These are phyloP conservation scores for Whitmania pigra DNA, from an alignment of 1,140 invertebrate genomes.

Conservation along the genomic window DNA sequence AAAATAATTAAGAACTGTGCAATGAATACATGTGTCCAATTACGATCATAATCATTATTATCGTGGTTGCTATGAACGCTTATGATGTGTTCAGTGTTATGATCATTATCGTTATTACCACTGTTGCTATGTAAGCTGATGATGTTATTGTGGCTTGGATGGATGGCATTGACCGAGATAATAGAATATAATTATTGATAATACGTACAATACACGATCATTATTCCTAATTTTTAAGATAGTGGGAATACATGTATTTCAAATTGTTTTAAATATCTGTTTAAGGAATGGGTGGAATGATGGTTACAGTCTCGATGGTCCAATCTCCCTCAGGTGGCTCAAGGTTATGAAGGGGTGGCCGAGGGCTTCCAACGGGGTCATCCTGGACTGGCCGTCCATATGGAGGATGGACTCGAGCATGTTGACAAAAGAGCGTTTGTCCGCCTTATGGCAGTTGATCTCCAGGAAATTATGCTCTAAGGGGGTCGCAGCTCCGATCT, in stretches of 20 bases:
- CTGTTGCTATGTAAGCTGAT: too few species aligned
- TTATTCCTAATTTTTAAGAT: background rate
- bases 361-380: slow-evolving; percentile 83
- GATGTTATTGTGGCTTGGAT: background rate
- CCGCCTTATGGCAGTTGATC: slow-evolving; percentile 83
- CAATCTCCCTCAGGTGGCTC: slow-evolving; percentile 84
- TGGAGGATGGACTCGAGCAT: slow-evolving; percentile 91
- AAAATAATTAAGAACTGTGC: too few species aligned
- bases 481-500: slow-evolving; percentile 50
- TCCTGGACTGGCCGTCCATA: slow-evolving; percentile 87
- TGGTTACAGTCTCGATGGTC: slow-evolving; percentile 78
- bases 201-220: too few species aligned
- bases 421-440: slow-evolving; percentile 89
- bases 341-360: slow-evolving; percentile 90
- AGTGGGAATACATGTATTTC: background rate
- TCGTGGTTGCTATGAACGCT: too few species aligned
- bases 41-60: background rate
- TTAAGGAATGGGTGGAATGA: slow-evolving; percentile 8
- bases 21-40: background rate
- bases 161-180: background rate
- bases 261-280: too few species aligned
- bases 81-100: too few species aligned
- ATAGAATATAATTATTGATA: too few species aligned
- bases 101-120: background rate
- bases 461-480: slow-evolving; percentile 89